These are phyloP conservation scores for Gnatocerus cornutus DNA, from an alignment of 2,888 invertebrate genomes.

Conservation along the genomic window DNA sequence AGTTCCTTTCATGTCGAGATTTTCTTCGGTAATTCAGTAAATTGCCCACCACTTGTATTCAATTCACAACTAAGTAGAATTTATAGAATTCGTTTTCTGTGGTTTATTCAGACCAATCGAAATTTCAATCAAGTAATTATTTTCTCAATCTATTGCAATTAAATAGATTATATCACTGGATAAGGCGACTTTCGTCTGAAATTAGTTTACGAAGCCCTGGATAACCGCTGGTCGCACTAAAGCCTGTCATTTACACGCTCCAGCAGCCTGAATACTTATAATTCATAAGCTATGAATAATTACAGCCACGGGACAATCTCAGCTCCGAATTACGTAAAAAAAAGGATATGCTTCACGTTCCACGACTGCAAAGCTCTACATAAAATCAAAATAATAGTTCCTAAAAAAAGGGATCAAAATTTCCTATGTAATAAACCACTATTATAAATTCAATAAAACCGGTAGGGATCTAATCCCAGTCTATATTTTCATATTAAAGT, in stretches of 20 bases:
- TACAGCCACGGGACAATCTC: constrained; percentile 9
- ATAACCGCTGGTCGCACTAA: constrained; percentile 16
- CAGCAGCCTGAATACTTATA: constrained; percentile 25
- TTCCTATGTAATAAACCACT: too few relatives aligned
- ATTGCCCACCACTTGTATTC: constrained; percentile 25
- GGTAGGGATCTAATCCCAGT: too few relatives aligned
- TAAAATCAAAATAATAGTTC: not conserved
- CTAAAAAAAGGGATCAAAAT: not conserved
- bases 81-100: constrained; percentile 18
- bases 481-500: constrained; percentile 12
- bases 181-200: not conserved
- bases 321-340: constrained; percentile 3
- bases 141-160: constrained; percentile 2
- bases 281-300: constrained; percentile 38
- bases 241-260: constrained; percentile 31
- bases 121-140: constrained; percentile 13
- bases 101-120: constrained; percentile 1
- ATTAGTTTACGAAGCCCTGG: constrained; percentile 3
- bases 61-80: constrained; percentile 21
- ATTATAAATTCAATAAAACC: too few relatives aligned
- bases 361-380: not conserved
- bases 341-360: not conserved
- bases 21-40: constrained; percentile 31
- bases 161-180: not conserved
- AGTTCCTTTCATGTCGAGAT: constrained; percentile 22